Base-by-base conservation (phyloP, 2,888 invertebrate species). In the Xestia xanthographa region DNA sequence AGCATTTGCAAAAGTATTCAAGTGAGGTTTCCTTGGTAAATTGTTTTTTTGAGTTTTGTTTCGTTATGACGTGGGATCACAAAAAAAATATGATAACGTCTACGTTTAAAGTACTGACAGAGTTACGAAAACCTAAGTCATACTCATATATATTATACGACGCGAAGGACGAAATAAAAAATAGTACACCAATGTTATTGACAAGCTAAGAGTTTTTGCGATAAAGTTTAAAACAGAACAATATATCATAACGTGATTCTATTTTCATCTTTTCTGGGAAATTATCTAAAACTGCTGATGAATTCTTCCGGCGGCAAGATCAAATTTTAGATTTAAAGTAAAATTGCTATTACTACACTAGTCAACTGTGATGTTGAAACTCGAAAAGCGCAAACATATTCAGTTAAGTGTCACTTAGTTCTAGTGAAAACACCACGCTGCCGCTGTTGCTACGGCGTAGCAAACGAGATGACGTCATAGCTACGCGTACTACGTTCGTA, bases 401-500 rank as follows among this genome's bases (percentile, higher is more conserved):
- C 8, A 29, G 29, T 58, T 17, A 58, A 29, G 17, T 58, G 29
- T 20, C 58, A 20, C 20, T 20, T 60, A 60, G 20, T 58, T 2
- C 34, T 60, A 60, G 34, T 60, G 9, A 20, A 60, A 60, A 34
- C 9, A n/a, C n/a, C n/a, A n/a, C n/a, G n/a, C n/a, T n/a, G n/a
- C n/a, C 29, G 9, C n/a, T 26, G 41, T 50, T 65, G 50, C 72
- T 77, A 79, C 79, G 77, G 22, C 79, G 79, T 78, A 77, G 79
- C 43, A 38, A 56, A 38, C 11, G 17, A 5, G 14, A 26, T 77
- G 65, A 53, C 56, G 72, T 58, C 72, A 72, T 34, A 11, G 72
- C 79, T 77, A 77, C 72, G 72, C 8, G 26, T 79, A 58, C 72
- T 78, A 77, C 79, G 79, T 22, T n/a, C 79, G 77, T 77, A 77